Conservation (phyloP, 2,797 vertebrate species). For the Spinibarbus caldwelli region DNA sequence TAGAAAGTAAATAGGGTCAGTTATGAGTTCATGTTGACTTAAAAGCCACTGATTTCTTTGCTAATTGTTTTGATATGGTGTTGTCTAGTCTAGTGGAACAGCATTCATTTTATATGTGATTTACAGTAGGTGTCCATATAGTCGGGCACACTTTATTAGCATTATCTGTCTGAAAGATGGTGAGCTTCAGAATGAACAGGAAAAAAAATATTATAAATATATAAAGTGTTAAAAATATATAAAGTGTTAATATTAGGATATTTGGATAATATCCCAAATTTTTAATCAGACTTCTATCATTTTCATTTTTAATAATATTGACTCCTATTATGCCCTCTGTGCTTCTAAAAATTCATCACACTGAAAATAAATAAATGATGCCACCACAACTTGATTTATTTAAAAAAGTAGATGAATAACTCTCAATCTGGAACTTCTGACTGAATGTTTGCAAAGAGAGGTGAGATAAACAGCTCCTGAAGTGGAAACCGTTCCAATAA, state of each 20-base stretch:
- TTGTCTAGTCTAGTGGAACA: neutral
- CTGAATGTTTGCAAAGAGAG: constrained; percentile 6
- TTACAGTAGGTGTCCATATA: neutral
- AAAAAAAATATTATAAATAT: too few relatives aligned
- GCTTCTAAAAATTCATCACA: neutral
- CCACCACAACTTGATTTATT: neutral
- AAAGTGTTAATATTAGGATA: neutral
- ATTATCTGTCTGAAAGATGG: neutral
- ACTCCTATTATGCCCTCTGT: neutral
- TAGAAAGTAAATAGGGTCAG: neutral
- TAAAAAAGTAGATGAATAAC: neutral
- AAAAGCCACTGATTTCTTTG: neutral
- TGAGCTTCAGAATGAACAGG: neutral
- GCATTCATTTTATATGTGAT: neutral
- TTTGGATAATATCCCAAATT: neutral
- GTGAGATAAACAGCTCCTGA: constrained; percentile 7
- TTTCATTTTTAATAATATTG: neutral
- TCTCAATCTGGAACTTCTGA: neutral
- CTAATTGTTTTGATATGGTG: neutral
- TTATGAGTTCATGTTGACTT: neutral
- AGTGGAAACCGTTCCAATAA: constrained; percentile 1
- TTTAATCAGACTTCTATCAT: neutral
- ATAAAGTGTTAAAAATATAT: neutral
- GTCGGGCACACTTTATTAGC: neutral
- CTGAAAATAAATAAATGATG: neutral